Percentiles rank a stretch among this genome's conserved stretches.
Evolutionary conservation across 1,140 invertebrate genomes (phyloP).

Genomic region (Drosophila rufa): DNA sequence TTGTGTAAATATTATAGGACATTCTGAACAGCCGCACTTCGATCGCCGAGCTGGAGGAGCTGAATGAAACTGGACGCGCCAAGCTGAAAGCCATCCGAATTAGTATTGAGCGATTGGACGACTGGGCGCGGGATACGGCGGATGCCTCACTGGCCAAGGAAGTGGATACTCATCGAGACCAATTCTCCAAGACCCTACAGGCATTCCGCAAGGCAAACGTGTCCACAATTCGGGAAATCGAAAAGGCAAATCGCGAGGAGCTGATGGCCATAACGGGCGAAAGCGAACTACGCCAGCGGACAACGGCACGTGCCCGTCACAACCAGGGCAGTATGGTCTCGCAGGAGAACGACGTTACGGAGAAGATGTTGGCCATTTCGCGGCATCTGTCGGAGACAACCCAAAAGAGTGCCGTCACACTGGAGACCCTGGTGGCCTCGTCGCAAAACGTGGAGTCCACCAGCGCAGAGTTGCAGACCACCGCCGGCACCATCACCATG

Average conservation of each 20-base stretch:
- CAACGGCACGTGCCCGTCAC: constrained; percentile 48
- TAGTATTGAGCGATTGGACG: constrained; percentile 89
- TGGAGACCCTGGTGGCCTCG: constrained; percentile 92
- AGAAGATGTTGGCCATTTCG: constrained; percentile 93
- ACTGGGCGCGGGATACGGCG: constrained; percentile 88
- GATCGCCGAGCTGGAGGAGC: constrained; percentile 88
- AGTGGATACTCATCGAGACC: constrained; percentile 89
- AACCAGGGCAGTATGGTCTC: constrained; percentile 77
- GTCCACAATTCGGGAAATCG: constrained; percentile 90
- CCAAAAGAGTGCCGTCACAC: constrained; percentile 92
- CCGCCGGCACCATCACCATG: constrained; percentile 94
- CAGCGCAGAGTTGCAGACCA: constrained; percentile 93
- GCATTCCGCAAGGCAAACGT: constrained; percentile 93
- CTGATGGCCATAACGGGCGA: constrained; percentile 87
- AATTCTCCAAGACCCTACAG: constrained; percentile 89
- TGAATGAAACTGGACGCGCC: constrained; percentile 90
- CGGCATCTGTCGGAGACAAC: constrained; percentile 94
- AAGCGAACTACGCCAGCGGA: constrained; percentile 86
- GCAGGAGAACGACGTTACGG: constrained; percentile 89
- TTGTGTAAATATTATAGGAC: constrained; percentile 86
- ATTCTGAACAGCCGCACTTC: constrained; percentile 89
- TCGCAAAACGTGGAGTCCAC: constrained; percentile 90
- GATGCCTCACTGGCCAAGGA: constrained; percentile 88
- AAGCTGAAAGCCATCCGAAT: constrained; percentile 89
- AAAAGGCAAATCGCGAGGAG: constrained; percentile 90